These are phyloP conservation scores for Mustelus asterias DNA, from an alignment of 2,113 vertebrate genomes.

Conservation along the genomic window DNA sequence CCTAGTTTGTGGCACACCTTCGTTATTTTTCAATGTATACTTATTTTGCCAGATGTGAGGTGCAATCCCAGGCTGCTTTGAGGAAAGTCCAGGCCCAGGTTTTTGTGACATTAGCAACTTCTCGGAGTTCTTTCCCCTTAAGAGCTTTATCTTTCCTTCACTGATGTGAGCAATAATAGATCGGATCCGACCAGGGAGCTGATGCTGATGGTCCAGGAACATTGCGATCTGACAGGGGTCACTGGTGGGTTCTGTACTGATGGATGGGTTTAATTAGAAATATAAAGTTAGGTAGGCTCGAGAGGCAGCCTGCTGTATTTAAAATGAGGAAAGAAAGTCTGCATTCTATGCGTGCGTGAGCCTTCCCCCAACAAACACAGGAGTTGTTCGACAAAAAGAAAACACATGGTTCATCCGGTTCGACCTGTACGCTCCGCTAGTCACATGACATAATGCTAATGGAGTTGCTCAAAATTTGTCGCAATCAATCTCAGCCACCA, in stretches of 20 bases:
- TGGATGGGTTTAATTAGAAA: not conserved
- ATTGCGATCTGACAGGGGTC: not conserved
- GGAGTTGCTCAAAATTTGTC: not conserved
- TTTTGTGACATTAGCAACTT: not conserved
- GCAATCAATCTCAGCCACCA: not conserved
- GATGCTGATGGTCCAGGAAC: not conserved
- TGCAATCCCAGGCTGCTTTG: not conserved
- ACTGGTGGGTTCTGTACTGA: not conserved
- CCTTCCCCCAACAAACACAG: not conserved
- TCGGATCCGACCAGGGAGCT: not conserved
- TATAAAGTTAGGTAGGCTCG: not conserved
- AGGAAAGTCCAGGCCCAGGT: not conserved
- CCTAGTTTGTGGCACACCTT: not conserved
- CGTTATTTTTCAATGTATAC: not conserved
- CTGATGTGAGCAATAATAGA: not conserved
- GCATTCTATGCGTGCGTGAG: not conserved
- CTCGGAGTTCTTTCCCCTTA: not conserved
- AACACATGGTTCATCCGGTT: not conserved
- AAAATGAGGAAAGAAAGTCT: not conserved
- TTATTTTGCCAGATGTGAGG: not conserved
- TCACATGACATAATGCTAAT: not conserved
- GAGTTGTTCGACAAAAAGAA: not conserved
- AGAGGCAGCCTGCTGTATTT: not conserved
- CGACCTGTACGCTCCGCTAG: not conserved
- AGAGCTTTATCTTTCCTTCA: not conserved